Evolutionary conservation across 1,140 invertebrate genomes (phyloP), one percentile per base, ranked within the genome.

Genomic region (Phocides pigmalion): DNA sequence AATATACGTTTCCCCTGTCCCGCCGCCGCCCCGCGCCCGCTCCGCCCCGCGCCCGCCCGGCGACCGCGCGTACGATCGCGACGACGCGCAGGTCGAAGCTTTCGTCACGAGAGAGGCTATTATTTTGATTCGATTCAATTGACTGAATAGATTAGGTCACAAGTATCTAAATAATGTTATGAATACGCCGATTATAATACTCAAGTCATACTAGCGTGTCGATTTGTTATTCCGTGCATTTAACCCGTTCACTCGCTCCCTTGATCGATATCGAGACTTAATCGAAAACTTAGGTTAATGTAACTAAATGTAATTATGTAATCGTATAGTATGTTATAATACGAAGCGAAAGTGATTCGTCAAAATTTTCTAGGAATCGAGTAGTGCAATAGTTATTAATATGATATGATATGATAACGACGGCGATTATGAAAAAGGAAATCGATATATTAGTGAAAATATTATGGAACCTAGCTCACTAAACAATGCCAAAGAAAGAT

Each of bases 91-190:
- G 73, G 76, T 72, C 25, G 25, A 28, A 28, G 68, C 68, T 77
- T 79, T 76, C 74, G 72, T 75, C 71, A 66, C 64, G 78, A 86
- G 82, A 90, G 88, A 90, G 88, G 88, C 88, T 90, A 89, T 87
- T 83, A 84, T 83, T 84, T 87, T 89, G 85, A 87, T 85, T 88
- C 81, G 76, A 88, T 87, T 89, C 81, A 81, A 89, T 84, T 82
- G 88, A 90, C 88, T 90, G 88, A 90, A 81, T 90, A 90, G 88
- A 83, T 89, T 90, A 90, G 87, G 82, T 87, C 84, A 80, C 84
- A 82, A 83, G 65, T 82, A 78, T 82, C 72, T 82, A 78, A 74
- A 61, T 71, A 64, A 70, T 70, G 58, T 67, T 76, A 69, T 81
- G 70, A 68, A 64, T 67, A 70, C 67, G 78, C 74, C 62, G 61